Conservation (phyloP, 1,140 invertebrate genomes). For the Branchinecta lindahli region DNA sequence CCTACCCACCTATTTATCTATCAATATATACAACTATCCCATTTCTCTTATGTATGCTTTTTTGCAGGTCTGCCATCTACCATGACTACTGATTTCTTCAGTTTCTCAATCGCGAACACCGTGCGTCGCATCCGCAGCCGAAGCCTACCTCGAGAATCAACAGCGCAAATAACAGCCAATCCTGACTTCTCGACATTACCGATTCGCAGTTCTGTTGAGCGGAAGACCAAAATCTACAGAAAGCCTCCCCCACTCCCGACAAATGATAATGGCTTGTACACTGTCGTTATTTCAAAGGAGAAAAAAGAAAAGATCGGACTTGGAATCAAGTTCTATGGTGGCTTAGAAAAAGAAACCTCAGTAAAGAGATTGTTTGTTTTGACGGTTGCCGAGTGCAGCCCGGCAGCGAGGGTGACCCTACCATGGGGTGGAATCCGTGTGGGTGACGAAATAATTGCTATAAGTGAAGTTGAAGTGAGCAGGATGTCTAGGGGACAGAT, state of each 20-base stretch:
- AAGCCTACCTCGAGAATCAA: background rate
- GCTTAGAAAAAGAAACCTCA: constrained; percentile 42
- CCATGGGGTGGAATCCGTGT: constrained; percentile 61
- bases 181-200: background rate
- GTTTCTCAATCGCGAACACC: no score
- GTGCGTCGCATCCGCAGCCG: background rate
- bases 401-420: constrained; percentile 56
- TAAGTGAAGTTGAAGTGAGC: constrained; percentile 56
- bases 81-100: no score
- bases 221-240: background rate
- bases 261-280: background rate
- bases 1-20: no score
- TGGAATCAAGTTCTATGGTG: constrained; percentile 78
- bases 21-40: no score
- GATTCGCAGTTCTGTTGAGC: background rate
- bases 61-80: no score
- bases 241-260: background rate
- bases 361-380: constrained; percentile 64
- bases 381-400: constrained; percentile 70
- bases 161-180: background rate
- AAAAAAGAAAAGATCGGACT: constrained; percentile 60
- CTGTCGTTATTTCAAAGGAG: background rate
- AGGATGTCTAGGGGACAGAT: constrained; percentile 62
- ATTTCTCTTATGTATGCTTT: no score
- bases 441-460: constrained; percentile 73